Base-by-base conservation (phyloP, 2,888 invertebrate genomes). In the Drosophila crucigera region DNA sequence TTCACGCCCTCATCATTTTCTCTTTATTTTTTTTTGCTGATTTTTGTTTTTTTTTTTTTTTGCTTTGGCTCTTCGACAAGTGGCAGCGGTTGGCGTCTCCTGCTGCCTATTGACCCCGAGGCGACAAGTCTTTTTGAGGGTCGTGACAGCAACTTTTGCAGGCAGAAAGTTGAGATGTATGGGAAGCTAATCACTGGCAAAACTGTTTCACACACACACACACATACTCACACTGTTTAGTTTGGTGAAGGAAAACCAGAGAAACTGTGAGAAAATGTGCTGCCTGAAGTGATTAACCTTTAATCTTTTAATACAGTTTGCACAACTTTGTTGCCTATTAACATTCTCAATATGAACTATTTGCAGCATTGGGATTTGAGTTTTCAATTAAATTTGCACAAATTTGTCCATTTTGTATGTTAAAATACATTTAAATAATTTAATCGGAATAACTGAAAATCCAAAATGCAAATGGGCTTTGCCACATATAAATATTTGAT, bases 171-270 rank as follows among this genome's bases (percentile, higher is more conserved):
- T 82, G 19, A 72, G 72, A 73, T 89, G 77, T 83, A 73, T 78
- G 82, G 68, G 68, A 62, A 80, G 80, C 90, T 90, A 87, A 90
- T 88, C 88, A 85, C 81, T 88, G 72, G 70, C 68, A 85, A 83
- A 77, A 80, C 72, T 68, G 63, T 78, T 50, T 33, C 55, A 58
- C 59, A 59, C 50, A 52, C 59, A 37, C 25, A n/a, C 25, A 25
- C 25, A 25, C 25, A 25, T 14, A 25, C 3, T 11, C 43, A 56
- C 4, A 52, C 53, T 28, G 35, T 43, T 37, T 53, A 47, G 70
- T 49, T 73, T 56, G 37, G 2, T 9, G 54, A 33, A n/a, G 22
- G 22, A 11, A 2, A 30, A 54, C 28, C 53, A 41, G 33, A 52
- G 39, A 58, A 63, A 50, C 2, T 35, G 50, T 59, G 52, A 43